Base-by-base conservation (phyloP, 1,140 invertebrate genomes). In the Drosophila equinoxialis region DNA sequence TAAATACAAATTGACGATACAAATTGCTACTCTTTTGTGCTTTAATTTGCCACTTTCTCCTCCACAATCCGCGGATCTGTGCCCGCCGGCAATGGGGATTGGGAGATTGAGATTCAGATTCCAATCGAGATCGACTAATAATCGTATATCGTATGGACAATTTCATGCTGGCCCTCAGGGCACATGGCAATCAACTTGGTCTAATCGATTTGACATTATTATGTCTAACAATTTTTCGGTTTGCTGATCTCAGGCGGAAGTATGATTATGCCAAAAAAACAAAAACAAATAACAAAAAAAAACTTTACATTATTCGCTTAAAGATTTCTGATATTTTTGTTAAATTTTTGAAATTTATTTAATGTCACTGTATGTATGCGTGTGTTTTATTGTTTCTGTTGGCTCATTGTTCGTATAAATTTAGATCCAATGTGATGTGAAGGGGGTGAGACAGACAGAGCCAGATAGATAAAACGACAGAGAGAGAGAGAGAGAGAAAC, bases 161-260 rank as follows among this genome's bases (percentile, higher is more conserved):
- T 20, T 75, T 42, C 65, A 60, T 69, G 74, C 48, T 59, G 35
- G 59, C 65, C 59, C 10, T 23, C 13, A 58, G 33, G 59, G 74
- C 72, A 59, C 2, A 23, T 37, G 17, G 42, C 60, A 39, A 75
- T 51, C 45, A 51, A 23, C 14, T 76, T 69, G 58, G 17, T 64
- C 68, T 75, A 76, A 76, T 63, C 72, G 65, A 57, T 76, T 42
- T 58, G 59, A 63, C 51, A 75, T 75, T 64, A 69, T 64, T 37
- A 11, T 39, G 45, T 51, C 2, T 30, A 58, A 26, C n/a, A n/a
- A 42, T 20, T 59, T 68, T 54, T 60, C 11, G 37, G 33, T 33
- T 26, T 30, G 23, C 37, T 14, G 58, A 59, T 55, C 17, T 11
- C 2, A 54, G 65, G 39, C 74, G 74, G 74, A 76, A 76, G 72